phyloP scores from a whole-genome alignment of 2,113 vertebrate genomes.

The Prolemur simus region DNA sequence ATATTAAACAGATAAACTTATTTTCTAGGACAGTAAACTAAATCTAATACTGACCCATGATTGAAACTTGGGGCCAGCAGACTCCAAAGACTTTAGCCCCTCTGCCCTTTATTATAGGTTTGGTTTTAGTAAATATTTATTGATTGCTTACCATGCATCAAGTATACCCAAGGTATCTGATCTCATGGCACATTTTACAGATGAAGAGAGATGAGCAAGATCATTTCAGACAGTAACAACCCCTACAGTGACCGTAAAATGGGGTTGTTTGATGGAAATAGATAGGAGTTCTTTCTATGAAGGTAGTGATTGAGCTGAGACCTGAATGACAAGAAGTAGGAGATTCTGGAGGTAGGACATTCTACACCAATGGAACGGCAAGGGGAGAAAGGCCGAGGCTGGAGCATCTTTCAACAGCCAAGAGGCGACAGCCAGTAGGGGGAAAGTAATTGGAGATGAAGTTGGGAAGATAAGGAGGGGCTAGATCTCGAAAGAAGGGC shows the following conservation, averaged over 20 bases:
- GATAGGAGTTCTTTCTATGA: constrained; percentile 8
- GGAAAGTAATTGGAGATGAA: not conserved
- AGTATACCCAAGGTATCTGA: not conserved
- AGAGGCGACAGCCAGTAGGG: not conserved
- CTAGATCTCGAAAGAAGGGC: not conserved
- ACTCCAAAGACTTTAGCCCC: not conserved
- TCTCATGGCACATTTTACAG: not conserved
- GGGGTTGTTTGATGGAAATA: not conserved
- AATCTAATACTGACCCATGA: constrained; percentile 17
- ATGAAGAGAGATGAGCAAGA: not conserved
- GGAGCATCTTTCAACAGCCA: not conserved
- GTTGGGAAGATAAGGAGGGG: not conserved
- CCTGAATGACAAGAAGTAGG: not conserved
- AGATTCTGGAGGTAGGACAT: not conserved
- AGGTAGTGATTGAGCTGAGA: not conserved
- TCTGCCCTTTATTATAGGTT: not conserved
- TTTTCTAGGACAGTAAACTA: constrained; percentile 21
- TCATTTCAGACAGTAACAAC: not conserved
- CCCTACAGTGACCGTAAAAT: not conserved
- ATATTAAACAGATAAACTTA: not conserved
- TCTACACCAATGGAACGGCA: not conserved
- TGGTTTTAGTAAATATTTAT: not conserved
- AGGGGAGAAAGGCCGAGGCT: not conserved
- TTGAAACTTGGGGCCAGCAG: not conserved
- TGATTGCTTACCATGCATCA: not conserved